Percentiles rank a stretch among this genome's conserved stretches.
Conservation (phyloP, 1,140 invertebrate species). For the Phocides pigmalion region DNA sequence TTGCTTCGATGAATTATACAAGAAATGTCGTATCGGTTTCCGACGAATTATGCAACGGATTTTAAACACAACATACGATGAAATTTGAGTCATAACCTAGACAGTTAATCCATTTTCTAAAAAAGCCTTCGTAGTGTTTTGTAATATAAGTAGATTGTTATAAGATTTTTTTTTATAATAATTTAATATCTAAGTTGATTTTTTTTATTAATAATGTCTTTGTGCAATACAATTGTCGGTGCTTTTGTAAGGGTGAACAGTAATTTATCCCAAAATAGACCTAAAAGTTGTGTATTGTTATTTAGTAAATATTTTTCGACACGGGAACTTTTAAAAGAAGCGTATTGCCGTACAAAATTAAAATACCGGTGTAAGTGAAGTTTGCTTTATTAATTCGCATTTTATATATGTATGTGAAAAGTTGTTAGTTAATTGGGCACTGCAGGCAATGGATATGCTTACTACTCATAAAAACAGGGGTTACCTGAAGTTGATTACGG, state of each 20-base stretch:
- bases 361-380: conserved; percentile 82
- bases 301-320: conserved; percentile 59
- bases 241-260: conserved; percentile 53
- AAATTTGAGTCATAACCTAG: background rate
- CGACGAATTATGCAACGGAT: background rate
- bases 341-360: conserved; percentile 78
- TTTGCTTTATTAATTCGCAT: background rate
- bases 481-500: no score
- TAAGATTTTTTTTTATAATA: background rate
- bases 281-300: conserved; percentile 39
- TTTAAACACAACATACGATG: background rate
- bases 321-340: conserved; percentile 77
- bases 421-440: no score
- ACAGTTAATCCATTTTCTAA: background rate
- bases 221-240: conserved; percentile 46
- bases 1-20: background rate
- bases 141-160: background rate
- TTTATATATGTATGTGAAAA: background rate
- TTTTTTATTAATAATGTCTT: conserved; percentile 57
- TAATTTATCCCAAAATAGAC: conserved; percentile 50
- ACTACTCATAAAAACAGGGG: no score
- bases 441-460: no score
- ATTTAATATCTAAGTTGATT: no score
- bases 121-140: background rate
- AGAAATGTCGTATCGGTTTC: background rate